Evolutionary conservation across 2,113 vertebrate species (phyloP), one percentile per base, ranked within the genome.

Genomic region (Anseranas semipalmata): DNA sequence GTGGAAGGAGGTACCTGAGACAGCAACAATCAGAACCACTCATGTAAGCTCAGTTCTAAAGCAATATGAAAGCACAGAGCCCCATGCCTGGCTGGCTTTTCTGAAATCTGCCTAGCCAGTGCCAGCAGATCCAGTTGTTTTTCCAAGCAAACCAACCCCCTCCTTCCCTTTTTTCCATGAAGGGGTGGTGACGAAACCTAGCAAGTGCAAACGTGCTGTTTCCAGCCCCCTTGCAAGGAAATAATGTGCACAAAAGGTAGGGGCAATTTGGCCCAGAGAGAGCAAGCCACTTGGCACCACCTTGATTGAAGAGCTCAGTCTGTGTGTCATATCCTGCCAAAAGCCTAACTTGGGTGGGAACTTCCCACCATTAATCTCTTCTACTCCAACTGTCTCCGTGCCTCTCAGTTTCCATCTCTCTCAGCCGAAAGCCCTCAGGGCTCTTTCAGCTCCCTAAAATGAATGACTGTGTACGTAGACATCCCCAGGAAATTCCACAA

Each of bases 401-500:
- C 68, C 87, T 83, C 76, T 0, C 13, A 78, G 71, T 85, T 95
- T 92, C 95, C 95, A 88, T 22, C 7, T 78, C 77, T 70, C 79
- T 56, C 53, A 60, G 73, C 86, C 55, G 53, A 76, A 92, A 84
- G 76, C 86, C 91, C 80, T 15, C 15, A 13, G 89, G 94, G 89
- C 80, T 74, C 41, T 56, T 56, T 9, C 91, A 94, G 75, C 83
- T 86, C 79, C 91, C 95, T 93, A 28, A 53, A 13, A 78, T 24
- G 68, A 89, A 52, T 63, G 92, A n/a, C 68, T 87, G 53, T 9
- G 50, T 58, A 45, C 4, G 12, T 65, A 84, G 77, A 74, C 85
- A 41, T 76, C 90, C 85, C 90, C 90, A 85, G 94, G 92, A 92
- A 95, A 93, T 92, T 95, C 95, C 94, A 94, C 84, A 45, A 19